phyloP scores from a whole-genome alignment of 2,888 invertebrate genomes.

The Pogonocherus hispidulus region DNA sequence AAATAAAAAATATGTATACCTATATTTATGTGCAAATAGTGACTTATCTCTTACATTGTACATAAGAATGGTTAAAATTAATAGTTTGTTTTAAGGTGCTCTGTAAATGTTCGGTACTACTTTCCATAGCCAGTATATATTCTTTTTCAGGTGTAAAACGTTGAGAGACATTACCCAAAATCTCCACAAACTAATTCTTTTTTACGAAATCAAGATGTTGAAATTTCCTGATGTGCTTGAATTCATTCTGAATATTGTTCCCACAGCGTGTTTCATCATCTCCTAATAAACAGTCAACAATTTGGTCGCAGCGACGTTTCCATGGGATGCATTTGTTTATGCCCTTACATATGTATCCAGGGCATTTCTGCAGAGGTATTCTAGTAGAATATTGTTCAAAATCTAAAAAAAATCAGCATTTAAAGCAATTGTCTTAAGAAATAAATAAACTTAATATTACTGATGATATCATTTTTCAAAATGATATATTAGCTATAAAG shows the following conservation, averaged over 20 bases:
- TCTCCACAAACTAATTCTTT: background rate
- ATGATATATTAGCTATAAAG: too few species aligned
- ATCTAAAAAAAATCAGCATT: slow-evolving; percentile 5
- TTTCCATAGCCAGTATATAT: too few species aligned
- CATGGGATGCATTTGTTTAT: slow-evolving; percentile 77
- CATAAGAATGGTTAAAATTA: background rate
- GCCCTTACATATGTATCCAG: slow-evolving; percentile 80
- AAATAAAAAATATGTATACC: too few species aligned
- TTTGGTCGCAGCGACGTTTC: slow-evolving; percentile 78
- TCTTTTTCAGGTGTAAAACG: too few species aligned
- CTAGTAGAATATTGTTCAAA: slow-evolving; percentile 68
- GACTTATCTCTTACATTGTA: too few species aligned
- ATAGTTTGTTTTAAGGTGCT: background rate
- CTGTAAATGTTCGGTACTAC: background rate
- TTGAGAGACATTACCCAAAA: too few species aligned
- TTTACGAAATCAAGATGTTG: background rate
- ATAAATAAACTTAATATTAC: too few species aligned
- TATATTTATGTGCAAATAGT: too few species aligned
- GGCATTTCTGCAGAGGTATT: slow-evolving; percentile 76
- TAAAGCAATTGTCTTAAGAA: background rate
- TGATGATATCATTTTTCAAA: too few species aligned
- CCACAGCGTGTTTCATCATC: slow-evolving; percentile 86
- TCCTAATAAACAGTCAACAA: slow-evolving; percentile 82
- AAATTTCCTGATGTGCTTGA: slow-evolving; percentile 42
- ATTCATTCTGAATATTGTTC: slow-evolving; percentile 45